phyloP scores from a whole-genome alignment of 2,888 invertebrate genomes.

The Terebella lapidaria region DNA sequence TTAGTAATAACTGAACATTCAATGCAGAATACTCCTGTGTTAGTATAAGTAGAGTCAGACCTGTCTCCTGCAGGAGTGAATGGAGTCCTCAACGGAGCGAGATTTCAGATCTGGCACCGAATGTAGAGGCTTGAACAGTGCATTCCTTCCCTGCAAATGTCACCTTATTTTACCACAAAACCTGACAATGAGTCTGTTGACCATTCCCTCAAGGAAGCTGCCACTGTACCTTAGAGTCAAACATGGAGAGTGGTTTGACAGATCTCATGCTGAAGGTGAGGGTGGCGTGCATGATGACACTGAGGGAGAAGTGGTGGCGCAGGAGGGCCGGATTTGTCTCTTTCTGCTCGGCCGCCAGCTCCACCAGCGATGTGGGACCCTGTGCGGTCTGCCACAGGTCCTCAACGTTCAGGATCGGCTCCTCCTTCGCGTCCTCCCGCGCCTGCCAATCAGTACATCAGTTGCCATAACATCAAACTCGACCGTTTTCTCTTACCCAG shows the following conservation, averaged over 20 bases:
- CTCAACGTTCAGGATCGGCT: slow-evolving; percentile 51
- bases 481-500: too few species aligned
- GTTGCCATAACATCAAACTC: background rate
- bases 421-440: slow-evolving; percentile 50
- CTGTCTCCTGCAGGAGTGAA: slow-evolving; percentile 64
- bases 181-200: background rate
- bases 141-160: slow-evolving; percentile 43
- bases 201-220: too few species aligned
- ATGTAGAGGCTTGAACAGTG: slow-evolving; percentile 52
- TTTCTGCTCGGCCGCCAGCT: slow-evolving; percentile 73
- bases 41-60: slow-evolving; percentile 9
- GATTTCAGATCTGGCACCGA: slow-evolving; percentile 60
- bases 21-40: too few species aligned
- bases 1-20: too few species aligned
- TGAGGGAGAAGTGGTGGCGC: slow-evolving; percentile 74
- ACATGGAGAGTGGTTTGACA: slow-evolving; percentile 69
- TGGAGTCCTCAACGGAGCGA: slow-evolving; percentile 65
- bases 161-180: slow-evolving; percentile 4
- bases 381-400: slow-evolving; percentile 45
- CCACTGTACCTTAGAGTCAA: slow-evolving; percentile 71
- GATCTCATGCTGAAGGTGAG: slow-evolving; percentile 69
- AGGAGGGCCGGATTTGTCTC: slow-evolving; percentile 71
- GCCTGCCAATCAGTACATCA: slow-evolving; percentile 40
- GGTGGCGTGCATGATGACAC: slow-evolving; percentile 72
- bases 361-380: slow-evolving; percentile 62